Percentiles rank a stretch among this genome's conserved stretches.
Evolutionary conservation across 2,888 invertebrate genomes (phyloP).

Genomic region (Xestoiulus laeticollis): DNA sequence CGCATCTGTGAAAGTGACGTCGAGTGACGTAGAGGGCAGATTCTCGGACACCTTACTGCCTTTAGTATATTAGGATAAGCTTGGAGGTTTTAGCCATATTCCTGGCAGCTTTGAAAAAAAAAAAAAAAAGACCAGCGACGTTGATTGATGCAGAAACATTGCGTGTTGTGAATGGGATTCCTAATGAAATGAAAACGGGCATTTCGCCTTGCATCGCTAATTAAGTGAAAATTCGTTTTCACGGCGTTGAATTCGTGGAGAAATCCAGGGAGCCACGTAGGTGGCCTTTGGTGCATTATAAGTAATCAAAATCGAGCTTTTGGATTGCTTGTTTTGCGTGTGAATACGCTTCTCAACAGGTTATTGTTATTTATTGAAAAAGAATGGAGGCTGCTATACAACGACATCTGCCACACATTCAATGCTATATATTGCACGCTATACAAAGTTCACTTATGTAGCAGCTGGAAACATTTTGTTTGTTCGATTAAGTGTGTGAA

Average conservation of each 20-base stretch:
- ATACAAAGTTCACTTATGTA: not conserved
- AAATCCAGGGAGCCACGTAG: not conserved
- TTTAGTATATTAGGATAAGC: too few species aligned
- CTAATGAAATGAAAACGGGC: not conserved
- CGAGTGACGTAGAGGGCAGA: too few species aligned
- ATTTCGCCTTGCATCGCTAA: not conserved
- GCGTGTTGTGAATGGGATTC: constrained; percentile 11
- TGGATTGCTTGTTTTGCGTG: constrained; percentile 7
- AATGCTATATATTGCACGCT: not conserved
- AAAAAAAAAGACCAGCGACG: not conserved
- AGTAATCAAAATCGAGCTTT: not conserved
- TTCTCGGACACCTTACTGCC: too few species aligned
- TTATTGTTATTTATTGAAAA: not conserved
- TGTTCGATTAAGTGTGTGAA: constrained; percentile 25
- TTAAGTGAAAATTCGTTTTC: constrained; percentile 11
- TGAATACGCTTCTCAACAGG: constrained; percentile 19
- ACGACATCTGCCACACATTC: not conserved
- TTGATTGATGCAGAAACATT: constrained; percentile 8
- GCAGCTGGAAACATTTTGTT: constrained; percentile 3
- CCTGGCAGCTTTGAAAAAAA: not conserved
- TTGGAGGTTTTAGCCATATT: not conserved
- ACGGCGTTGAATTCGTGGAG: not conserved
- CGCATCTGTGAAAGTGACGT: too few species aligned
- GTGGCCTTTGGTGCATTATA: not conserved
- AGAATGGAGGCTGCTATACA: not conserved